Conservation (phyloP, 2,113 vertebrate genomes). For the Tyrannus savana region DNA sequence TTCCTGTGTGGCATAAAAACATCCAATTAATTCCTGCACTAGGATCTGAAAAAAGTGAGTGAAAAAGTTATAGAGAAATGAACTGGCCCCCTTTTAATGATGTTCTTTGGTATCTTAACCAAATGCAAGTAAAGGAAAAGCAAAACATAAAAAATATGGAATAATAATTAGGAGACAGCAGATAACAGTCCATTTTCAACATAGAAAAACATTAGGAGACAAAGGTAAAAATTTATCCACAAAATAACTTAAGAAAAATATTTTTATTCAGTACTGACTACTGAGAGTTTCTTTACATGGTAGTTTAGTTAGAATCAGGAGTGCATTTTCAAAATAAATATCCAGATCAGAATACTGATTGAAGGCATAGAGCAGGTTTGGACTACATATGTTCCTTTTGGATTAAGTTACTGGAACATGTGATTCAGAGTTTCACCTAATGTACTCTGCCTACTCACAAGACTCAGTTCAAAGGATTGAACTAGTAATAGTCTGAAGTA, state of each 20-base stretch:
- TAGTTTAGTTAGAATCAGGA: background rate
- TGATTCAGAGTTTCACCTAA: background rate
- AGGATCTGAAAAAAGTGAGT: background rate
- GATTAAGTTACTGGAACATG: background rate
- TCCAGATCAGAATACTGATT: background rate
- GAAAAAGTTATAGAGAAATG: background rate
- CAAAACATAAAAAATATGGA: background rate
- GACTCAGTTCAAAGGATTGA: background rate
- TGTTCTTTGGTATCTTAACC: background rate
- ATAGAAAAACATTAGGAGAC: background rate
- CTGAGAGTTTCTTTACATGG: background rate
- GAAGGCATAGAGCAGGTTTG: background rate
- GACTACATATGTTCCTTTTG: background rate
- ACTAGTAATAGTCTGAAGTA: background rate
- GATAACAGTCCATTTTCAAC: background rate
- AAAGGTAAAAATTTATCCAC: background rate
- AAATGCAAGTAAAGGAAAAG: background rate
- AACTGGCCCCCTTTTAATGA: background rate
- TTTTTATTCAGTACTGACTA: background rate
- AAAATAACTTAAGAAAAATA: background rate
- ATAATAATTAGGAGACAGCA: background rate
- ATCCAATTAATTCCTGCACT: background rate
- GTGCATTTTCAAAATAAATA: background rate
- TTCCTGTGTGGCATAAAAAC: background rate
- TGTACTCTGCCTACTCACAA: background rate